Conservation (phyloP, 2,797 vertebrate genomes). For the Oryzias sinensis region DNA sequence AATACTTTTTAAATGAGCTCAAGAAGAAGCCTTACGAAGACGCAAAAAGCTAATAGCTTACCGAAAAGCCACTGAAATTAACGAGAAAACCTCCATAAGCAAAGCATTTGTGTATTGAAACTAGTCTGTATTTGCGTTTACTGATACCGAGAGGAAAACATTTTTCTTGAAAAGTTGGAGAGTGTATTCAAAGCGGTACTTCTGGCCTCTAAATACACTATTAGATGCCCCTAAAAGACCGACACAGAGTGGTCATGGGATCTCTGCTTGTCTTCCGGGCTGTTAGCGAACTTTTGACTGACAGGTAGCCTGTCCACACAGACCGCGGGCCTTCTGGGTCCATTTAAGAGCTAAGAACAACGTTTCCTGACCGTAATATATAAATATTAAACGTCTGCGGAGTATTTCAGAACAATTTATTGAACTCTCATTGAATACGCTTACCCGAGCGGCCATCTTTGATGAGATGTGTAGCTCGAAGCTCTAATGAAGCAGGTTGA, state of each 20-base stretch:
- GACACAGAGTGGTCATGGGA: slow-evolving; percentile 44
- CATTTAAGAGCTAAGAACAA: not conserved
- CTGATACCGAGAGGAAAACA: too few species aligned
- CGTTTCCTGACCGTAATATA: not conserved
- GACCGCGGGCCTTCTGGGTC: slow-evolving; percentile 30
- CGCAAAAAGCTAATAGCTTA: too few species aligned
- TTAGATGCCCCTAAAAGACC: not conserved
- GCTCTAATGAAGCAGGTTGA: slow-evolving; percentile 32
- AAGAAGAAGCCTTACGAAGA: too few species aligned
- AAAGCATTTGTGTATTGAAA: too few species aligned
- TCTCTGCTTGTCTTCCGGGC: slow-evolving; percentile 57
- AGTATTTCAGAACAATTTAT: not conserved
- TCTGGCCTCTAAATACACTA: too few species aligned
- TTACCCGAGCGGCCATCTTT: slow-evolving; percentile 68
- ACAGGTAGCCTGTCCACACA: slow-evolving; percentile 53
- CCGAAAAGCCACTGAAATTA: too few species aligned
- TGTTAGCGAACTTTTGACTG: slow-evolving; percentile 57
- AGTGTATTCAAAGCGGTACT: too few species aligned
- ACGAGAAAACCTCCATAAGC: too few species aligned
- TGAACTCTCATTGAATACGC: slow-evolving; percentile 28
- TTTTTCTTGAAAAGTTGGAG: too few species aligned
- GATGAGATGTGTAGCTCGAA: slow-evolving; percentile 1
- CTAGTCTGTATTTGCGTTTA: too few species aligned
- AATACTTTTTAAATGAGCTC: too few species aligned
- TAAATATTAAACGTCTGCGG: fast-evolving